Evolutionary conservation across 1,140 invertebrate species (phyloP).

Genomic region (Penaeus vannamei): DNA sequence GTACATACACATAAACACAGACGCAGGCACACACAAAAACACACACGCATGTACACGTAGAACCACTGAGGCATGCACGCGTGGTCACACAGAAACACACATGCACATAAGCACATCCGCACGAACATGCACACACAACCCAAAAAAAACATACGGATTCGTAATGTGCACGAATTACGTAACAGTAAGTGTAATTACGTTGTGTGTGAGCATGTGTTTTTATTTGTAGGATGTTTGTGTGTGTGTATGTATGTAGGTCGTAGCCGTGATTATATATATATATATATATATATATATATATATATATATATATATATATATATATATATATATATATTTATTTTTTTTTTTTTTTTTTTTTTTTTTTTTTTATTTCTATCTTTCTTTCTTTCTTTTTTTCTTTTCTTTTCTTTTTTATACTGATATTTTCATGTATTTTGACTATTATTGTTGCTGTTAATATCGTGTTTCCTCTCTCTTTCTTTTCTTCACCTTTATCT

Average conservation of each 20-base stretch:
- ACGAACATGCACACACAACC: background rate
- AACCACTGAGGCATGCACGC: background rate
- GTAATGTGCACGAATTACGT: too few species aligned
- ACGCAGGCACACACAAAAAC: background rate
- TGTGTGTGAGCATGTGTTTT: background rate
- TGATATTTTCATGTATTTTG: too few species aligned
- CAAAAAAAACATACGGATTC: too few species aligned
- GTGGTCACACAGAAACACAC: background rate
- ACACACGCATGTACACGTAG: background rate
- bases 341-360: too few species aligned
- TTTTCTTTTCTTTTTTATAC: too few species aligned
- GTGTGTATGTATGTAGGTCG: background rate
- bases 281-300: background rate
- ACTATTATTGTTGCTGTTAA: too few species aligned
- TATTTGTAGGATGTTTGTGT: background rate
- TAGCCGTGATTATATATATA: background rate
- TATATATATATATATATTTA: constrained; percentile 21
- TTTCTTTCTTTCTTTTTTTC: too few species aligned
- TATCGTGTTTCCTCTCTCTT: too few species aligned
- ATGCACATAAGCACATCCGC: background rate
- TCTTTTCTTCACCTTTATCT: too few species aligned
- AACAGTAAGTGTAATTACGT: too few species aligned
- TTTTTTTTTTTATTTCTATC: too few species aligned
- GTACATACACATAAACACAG: background rate
- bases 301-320: constrained; percentile 4